Evolutionary conservation across 2,888 invertebrate genomes (phyloP), one percentile per base, ranked within the genome.

Genomic region (Choristoneura rosaceana): DNA sequence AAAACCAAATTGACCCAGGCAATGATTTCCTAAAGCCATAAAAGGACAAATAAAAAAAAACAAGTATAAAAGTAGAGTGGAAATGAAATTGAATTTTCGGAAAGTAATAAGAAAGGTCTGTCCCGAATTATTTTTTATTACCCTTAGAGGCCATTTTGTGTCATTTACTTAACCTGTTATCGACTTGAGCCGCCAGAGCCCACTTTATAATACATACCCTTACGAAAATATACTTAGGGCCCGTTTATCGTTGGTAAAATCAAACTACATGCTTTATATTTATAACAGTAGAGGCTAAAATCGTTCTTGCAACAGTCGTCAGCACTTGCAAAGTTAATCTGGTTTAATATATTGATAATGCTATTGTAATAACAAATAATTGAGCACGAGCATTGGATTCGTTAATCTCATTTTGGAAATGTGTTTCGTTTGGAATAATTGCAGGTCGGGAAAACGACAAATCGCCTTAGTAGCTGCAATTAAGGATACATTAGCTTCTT

Each of bases 131-230:
- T 84, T 86, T 84, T 85, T 87, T 89, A 88, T 86, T 86, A 76
- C 82, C 79, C 77, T 85, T 82, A 84, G 81, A 83, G 81, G 84
- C 84, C 85, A 89, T 90, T 90, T 87, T 90, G 82, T 89, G 87
- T 89, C 90, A 90, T 90, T 90, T 88, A 90, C 90, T 90, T 90
- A 90, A 89, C 87, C 90, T 88, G 88, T 90, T 90, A 89, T 89
- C 86, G 88, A 82, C 82, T 80, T 82, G 75, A 82, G 82, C 81
- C 84, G 84, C 79, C 78, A 79, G 78, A 83, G 81, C 80, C 79
- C 80, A 81, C 79, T 77, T 81, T 81, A 82, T 78, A 78, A 82
- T 82, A 76, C 76, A 76, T 71, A 12, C 71, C 71, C 67, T 61
- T 67, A 71, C 62, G 67, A 41, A 71, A 71, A 71, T 67, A 68